Base-by-base conservation (phyloP, 2,888 invertebrate species). In the Scaptodrosophila latifasciaeformis region DNA sequence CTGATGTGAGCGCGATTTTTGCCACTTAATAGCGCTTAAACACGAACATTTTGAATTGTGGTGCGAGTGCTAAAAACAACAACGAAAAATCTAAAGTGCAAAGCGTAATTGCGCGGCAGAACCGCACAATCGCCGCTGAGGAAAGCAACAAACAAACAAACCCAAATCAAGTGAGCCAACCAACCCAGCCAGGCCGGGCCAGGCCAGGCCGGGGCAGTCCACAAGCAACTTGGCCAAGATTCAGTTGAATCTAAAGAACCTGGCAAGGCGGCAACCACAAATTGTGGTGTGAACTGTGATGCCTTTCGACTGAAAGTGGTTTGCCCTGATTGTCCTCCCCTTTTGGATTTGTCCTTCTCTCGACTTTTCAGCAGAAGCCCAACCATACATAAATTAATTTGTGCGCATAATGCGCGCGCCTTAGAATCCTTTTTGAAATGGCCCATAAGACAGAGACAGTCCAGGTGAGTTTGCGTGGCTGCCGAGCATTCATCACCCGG, bases 11-110 rank as follows among this genome's bases (percentile, higher is more conserved):
- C 64, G 83, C 80, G 76, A 82, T 81, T 74, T 77, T 76, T 81
- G 72, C 79, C 70, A 77, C 77, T 84, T 84, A 83, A 83, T 83
- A 84, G 83, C 81, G 76, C 70, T 81, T 83, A 84, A 83, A 81
- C 83, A 83, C 83, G 83, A 83, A 83, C 83, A 82, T 84, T 82
- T 82, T 71, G 68, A 67, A 74, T 77, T 77, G 60, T 70, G 57
- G 18, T 58, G 54, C 35, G 29, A 54, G 44, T 12, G 21, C 49
- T 10, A 12, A 31, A 3, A 31, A 31, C 10, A 31, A 31, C 12
- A 35, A 15, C 13, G 17, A 37, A 17, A 9, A 37, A 37, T 17
- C 17, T 7, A 37, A 79, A 79, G 77, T 76, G 80, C 72, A 72
- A 70, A 78, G 80, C 72, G 72, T 72, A 72, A 72, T 72, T 72